Evolutionary conservation across 2,888 invertebrate species (phyloP), one percentile per base, ranked within the genome.

Genomic region (Trissolcus brochymenae): DNA sequence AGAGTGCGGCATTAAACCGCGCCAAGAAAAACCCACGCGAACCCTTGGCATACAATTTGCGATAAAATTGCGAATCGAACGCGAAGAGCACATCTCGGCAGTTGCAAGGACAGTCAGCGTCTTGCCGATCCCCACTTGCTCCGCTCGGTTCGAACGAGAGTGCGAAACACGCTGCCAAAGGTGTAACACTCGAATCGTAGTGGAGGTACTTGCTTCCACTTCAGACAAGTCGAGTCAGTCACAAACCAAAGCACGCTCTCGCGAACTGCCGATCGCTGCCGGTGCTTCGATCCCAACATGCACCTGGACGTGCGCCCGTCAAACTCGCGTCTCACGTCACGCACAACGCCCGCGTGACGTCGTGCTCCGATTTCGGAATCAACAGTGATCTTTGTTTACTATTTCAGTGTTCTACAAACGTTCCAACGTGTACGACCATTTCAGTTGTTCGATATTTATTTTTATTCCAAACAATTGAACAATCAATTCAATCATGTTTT

Each of bases 101-200:
- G 64, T 56, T 50, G 62, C 71, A 76, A 76, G 76, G 76, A 76
- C 76, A 76, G 76, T 70, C 70, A 51, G 76, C 65, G 76, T 73
- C 73, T 79, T 79, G 46, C 17, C 51, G 51, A 17, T 16, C 29
- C 60, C 50, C 60, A 61, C 57, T 77, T 72, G 79, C 72, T 25
- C 40, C 40, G 51, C 66, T 21, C 73, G 73, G 82, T 77, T 81
- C 67, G 81, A 82, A 82, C 81, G 81, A 81, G 82, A 83, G 81
- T 81, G 82, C 82, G 82, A 84, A 82, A 82, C 83, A 83, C 83
- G 82, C 82, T 82, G 82, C 80, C 83, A 81, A 85, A 86, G 85
- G 84, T 85, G 81, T 82, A 84, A 81, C 67, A 76, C 81, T 73
- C 78, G 79, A 78, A 41, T 57, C 79, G 78, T 61, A 60, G 80